Evolutionary conservation across 2,888 invertebrate species (phyloP).

Genomic region (Amphiduros pacificus): DNA sequence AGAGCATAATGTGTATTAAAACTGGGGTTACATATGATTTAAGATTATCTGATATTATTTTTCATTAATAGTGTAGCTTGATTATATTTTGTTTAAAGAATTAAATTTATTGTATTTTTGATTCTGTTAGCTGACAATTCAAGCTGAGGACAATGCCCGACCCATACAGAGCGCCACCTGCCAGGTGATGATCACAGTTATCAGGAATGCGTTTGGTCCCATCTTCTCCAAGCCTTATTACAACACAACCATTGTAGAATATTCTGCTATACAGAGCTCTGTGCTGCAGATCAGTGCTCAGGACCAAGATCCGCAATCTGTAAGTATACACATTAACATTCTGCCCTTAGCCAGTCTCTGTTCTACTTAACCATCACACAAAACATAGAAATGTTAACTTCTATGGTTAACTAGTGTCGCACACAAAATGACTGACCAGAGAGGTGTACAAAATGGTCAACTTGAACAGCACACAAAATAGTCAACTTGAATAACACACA

Average conservation of each 20-base stretch:
- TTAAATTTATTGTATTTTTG: background rate
- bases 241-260: conserved; percentile 30
- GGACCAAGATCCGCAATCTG: conserved; percentile 12
- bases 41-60: background rate
- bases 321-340: conserved; percentile 3
- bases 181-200: conserved; percentile 39
- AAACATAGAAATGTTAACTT: no score
- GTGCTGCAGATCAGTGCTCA: conserved; percentile 10
- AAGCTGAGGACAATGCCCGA: conserved; percentile 35
- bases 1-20: background rate
- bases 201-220: conserved; percentile 38
- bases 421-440: no score
- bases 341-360: no score
- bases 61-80: background rate
- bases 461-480: no score
- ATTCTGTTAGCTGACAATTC: conserved; percentile 35
- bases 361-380: no score
- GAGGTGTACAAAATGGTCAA: no score
- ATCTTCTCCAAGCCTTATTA: conserved; percentile 27
- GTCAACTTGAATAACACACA: no score
- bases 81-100: background rate
- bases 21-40: no score
- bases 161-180: conserved; percentile 31
- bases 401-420: no score
- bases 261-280: conserved; percentile 4